These are phyloP conservation scores for Notiomystis cincta DNA, from an alignment of 2,113 vertebrate genomes.

Conservation along the genomic window DNA sequence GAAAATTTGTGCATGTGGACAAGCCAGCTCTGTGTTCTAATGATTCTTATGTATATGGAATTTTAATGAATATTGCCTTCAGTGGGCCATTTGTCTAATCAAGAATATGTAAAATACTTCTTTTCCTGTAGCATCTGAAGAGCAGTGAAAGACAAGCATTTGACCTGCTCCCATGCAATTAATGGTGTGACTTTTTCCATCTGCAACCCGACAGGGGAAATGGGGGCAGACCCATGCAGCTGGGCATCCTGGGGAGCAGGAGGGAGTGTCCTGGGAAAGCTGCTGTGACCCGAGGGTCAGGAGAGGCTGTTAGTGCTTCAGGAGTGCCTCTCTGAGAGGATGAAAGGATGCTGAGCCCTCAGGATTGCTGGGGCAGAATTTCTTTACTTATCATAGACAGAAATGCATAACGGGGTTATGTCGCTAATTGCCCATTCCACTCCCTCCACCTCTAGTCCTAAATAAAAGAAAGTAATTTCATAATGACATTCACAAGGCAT, in stretches of 20 bases:
- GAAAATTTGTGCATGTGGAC: not conserved
- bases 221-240: accelerated
- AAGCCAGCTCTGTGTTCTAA: slow-evolving; percentile 4
- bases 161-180: not conserved
- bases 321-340: not conserved
- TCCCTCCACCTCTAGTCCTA: not conserved
- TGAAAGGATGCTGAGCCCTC: not conserved
- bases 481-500: not conserved
- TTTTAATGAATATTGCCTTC: slow-evolving; percentile 43
- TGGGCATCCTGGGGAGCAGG: not conserved
- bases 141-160: not conserved
- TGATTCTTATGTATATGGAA: not conserved
- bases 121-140: not conserved
- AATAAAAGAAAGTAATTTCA: not conserved
- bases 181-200: not conserved
- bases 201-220: not conserved
- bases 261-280: not conserved
- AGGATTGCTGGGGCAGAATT: not conserved
- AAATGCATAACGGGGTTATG: not conserved
- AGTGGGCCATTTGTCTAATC: not conserved
- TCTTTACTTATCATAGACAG: not conserved
- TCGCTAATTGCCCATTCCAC: not conserved
- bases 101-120: not conserved
- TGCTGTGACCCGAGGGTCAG: not conserved
- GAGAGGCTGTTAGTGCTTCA: not conserved